phyloP scores from a whole-genome alignment of 2,888 invertebrate genomes.

The Ectemnius cavifrons region DNA sequence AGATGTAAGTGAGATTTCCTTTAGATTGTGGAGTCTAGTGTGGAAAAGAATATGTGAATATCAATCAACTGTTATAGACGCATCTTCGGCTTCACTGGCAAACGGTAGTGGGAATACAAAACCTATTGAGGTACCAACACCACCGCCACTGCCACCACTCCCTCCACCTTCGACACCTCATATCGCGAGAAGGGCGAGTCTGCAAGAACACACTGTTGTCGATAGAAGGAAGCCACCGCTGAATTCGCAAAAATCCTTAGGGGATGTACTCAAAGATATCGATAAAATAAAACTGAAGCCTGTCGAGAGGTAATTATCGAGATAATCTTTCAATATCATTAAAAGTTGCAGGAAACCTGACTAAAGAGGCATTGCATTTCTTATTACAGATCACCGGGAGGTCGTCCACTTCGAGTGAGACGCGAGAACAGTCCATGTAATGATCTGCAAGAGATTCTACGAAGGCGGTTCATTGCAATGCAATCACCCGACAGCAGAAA shows the following conservation, averaged over 20 bases:
- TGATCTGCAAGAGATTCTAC: conserved; percentile 75
- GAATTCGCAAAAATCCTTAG: conserved; percentile 71
- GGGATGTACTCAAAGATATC: conserved; percentile 73
- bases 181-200: conserved; percentile 75
- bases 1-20: conserved; percentile 60
- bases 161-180: conserved; percentile 74
- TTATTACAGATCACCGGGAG: conserved; percentile 71
- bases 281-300: conserved; percentile 72
- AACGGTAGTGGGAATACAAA: conserved; percentile 58
- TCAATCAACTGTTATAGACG: conserved; percentile 49
- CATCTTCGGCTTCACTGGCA: conserved; percentile 60
- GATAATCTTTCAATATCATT: not conserved
- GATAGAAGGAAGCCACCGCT: conserved; percentile 68
- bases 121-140: conserved; percentile 54
- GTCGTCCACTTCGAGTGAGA: conserved; percentile 69
- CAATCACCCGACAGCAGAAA: conserved; percentile 72
- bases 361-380: not conserved
- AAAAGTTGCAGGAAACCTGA: no score
- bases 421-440: conserved; percentile 75
- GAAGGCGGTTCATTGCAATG: conserved; percentile 73
- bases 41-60: not conserved
- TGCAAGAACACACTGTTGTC: conserved; percentile 73
- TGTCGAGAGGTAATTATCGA: conserved; percentile 66
- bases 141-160: conserved; percentile 70
- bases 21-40: not conserved